phyloP scores from a whole-genome alignment of 37 sponge, comb jelly and placozoan species.

The Theonella swinhoei region DNA sequence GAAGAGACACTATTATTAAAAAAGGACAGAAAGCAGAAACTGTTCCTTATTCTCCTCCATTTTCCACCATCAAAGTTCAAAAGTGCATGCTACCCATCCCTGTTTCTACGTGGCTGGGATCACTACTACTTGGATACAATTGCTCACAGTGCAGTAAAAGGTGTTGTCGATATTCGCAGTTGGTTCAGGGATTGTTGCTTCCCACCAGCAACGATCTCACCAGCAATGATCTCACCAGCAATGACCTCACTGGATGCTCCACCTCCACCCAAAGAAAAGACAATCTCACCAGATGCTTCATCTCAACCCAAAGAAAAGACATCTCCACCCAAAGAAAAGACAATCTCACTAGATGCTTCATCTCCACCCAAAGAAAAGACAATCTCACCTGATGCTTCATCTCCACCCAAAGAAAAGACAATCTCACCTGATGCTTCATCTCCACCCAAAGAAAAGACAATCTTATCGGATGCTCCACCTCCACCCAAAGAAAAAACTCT shows the following conservation, averaged over 20 bases:
- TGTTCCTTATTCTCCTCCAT: slow-evolving; percentile 86
- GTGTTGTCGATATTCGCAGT: slow-evolving; percentile 46
- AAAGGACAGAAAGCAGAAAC: slow-evolving; percentile 32
- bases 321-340: no score
- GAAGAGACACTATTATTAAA: slow-evolving; percentile 25
- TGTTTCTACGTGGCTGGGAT: slow-evolving; percentile 92
- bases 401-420: no score
- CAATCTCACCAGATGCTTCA: no score
- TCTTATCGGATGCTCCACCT: no score
- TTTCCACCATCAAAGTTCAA: slow-evolving; percentile 69
- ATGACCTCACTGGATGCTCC: slow-evolving; percentile 24
- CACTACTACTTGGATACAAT: slow-evolving; percentile 82
- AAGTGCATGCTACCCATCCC: slow-evolving; percentile 74
- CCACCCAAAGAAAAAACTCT: no score
- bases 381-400: no score
- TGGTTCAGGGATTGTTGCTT: slow-evolving; percentile 68
- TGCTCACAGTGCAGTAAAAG: slow-evolving; percentile 34
- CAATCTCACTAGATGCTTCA: no score
- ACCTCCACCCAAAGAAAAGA: no score
- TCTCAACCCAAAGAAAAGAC: no score
- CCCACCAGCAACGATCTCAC: background rate
- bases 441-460: no score
- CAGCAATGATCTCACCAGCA: background rate
- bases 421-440: no score
- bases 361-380: no score